These are phyloP conservation scores for Drosophila orosa DNA, from an alignment of 1,140 invertebrate genomes.

Conservation along the genomic window DNA sequence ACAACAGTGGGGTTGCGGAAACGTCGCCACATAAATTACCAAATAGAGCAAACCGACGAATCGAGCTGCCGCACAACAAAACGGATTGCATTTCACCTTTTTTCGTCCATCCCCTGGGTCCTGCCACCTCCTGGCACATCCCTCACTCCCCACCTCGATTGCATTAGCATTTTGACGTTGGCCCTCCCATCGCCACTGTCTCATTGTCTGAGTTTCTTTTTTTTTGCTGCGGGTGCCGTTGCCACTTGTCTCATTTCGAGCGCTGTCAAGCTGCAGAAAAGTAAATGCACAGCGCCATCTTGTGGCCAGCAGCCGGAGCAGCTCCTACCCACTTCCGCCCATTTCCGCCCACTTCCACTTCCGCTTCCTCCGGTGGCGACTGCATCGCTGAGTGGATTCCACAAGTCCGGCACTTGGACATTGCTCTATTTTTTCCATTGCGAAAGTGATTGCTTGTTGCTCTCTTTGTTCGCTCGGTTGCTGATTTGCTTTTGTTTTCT, in stretches of 20 bases:
- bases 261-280: conserved; percentile 56
- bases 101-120: conserved; percentile 12
- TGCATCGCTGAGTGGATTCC: conserved; percentile 46
- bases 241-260: conserved; percentile 70
- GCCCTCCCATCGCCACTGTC: background rate
- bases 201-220: conserved; percentile 10
- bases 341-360: conserved; percentile 6
- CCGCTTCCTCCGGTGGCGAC: conserved; percentile 34
- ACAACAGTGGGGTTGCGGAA: conserved; percentile 21
- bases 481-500: conserved; percentile 52
- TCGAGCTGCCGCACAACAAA: conserved; percentile 59
- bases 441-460: conserved; percentile 55
- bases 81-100: conserved; percentile 46
- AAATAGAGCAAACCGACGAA: conserved; percentile 59
- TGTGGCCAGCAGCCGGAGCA: conserved; percentile 34
- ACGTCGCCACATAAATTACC: conserved; percentile 74
- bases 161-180: conserved; percentile 61
- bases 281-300: conserved; percentile 59
- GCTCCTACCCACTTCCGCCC: conserved; percentile 8
- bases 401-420: conserved; percentile 51
- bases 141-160: conserved; percentile 22
- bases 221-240: conserved; percentile 46
- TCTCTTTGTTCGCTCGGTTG: conserved; percentile 29
- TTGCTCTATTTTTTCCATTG: conserved; percentile 47
- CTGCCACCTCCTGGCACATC: conserved; percentile 1